Conservation (phyloP, 2,797 vertebrate genomes). For the Cryptoprocta ferox region DNA sequence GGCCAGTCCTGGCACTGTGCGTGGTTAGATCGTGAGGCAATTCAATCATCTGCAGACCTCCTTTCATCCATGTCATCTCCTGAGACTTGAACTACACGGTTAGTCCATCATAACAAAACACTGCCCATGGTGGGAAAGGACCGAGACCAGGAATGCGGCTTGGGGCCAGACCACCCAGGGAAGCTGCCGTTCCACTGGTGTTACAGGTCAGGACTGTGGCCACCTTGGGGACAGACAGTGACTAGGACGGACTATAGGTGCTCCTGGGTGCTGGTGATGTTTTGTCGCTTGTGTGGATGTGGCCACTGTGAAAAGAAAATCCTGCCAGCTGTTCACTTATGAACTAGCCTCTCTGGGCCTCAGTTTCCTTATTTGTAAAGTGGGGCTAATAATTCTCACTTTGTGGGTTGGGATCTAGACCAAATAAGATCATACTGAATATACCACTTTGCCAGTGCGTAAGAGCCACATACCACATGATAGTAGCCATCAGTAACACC, state of each 20-base stretch:
- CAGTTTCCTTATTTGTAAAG: background rate
- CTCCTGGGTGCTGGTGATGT: background rate
- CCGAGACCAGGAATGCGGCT: fast-evolving
- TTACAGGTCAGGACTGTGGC: background rate
- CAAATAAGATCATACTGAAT: background rate
- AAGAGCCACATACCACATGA: background rate
- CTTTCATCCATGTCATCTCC: fast-evolving
- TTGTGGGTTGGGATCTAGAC: background rate
- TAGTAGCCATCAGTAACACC: fast-evolving
- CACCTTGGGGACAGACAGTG: background rate
- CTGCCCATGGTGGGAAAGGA: fast-evolving
- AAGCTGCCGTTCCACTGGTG: background rate
- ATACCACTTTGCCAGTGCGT: fast-evolving
- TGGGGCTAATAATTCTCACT: background rate
- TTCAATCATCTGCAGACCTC: background rate
- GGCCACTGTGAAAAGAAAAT: background rate
- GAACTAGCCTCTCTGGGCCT: background rate
- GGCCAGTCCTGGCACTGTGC: background rate
- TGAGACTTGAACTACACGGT: background rate
- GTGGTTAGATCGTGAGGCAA: background rate
- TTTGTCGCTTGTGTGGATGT: background rate
- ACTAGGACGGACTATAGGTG: background rate
- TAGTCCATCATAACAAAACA: fast-evolving
- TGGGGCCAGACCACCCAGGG: fast-evolving
- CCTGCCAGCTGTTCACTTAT: background rate